Evolutionary conservation across 2,113 vertebrate genomes (phyloP).

Genomic region (Melanotaenia duboulayi): DNA sequence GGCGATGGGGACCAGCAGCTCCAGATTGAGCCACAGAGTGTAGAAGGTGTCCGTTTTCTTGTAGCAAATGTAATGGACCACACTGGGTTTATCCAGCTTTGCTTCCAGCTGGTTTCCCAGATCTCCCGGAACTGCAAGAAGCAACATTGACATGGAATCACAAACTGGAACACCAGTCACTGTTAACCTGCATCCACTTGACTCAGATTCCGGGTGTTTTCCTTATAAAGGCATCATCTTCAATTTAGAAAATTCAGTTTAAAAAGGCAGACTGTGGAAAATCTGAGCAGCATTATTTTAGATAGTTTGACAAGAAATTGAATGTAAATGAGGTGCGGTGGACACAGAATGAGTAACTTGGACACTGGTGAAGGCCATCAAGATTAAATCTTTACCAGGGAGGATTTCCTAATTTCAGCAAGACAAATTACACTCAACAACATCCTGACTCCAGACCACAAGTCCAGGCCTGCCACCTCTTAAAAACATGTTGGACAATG

Average conservation of each 20-base stretch:
- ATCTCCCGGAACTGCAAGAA: slow-evolving; percentile 91
- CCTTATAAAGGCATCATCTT: too few relatives aligned
- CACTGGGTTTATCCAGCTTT: slow-evolving; percentile 93
- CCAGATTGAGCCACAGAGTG: slow-evolving; percentile 97
- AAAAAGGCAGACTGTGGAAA: too few relatives aligned
- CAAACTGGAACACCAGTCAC: neutral
- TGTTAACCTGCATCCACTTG: neutral
- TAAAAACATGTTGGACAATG: too few relatives aligned
- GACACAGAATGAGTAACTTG: too few relatives aligned
- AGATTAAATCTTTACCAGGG: too few relatives aligned
- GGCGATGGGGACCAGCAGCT: slow-evolving; percentile 91
- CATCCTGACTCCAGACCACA: neutral
- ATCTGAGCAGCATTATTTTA: too few relatives aligned
- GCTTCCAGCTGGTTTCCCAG: slow-evolving; percentile 98
- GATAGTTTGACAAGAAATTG: too few relatives aligned
- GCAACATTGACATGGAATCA: neutral
- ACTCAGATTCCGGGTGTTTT: too few relatives aligned
- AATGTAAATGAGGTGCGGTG: too few relatives aligned
- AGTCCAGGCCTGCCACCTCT: neutral
- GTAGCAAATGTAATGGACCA: slow-evolving; percentile 96
- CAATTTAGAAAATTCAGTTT: too few relatives aligned
- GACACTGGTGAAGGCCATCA: too few relatives aligned
- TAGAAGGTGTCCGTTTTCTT: slow-evolving; percentile 94
- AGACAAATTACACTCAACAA: neutral
- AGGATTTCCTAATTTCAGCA: neutral